Base-by-base conservation (phyloP, 2,797 vertebrate species). In the Chrosomus eos region DNA sequence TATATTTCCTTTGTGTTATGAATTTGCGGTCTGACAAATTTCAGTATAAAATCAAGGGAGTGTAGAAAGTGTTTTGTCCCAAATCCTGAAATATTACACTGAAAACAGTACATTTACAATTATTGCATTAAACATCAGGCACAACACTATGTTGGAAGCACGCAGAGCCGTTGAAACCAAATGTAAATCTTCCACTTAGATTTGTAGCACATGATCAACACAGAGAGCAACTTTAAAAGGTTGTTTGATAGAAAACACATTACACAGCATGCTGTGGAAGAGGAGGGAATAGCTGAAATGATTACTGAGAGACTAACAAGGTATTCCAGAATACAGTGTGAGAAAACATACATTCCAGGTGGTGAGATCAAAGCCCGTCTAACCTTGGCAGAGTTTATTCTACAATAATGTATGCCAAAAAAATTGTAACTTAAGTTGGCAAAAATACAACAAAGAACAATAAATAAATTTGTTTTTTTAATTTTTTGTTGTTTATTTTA, bases 171-270 rank as follows among this genome's bases (percentile, higher is more conserved):
- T 21, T 71, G n/a, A 36, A 55, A 55, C 21, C 3, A 36, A 51
- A 76, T 26, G 38, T 5, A 53, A 55, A 16, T 13, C 36, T 58
- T 76, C 4, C 51, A 76, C 33, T 19, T 38, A 26, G n/a, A 77
- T 60, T 77, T 55, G 53, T 55, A 40, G 36, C 36, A 36, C 19
- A 60, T 60, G 23, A 40, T 36, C 53, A 40, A n/a, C 8, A 67
- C 64, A 77, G 55, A 77, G 53, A 60, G 53, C 13, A 76, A 33
- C 33, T 77, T 77, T 60, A 77, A 77, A 60, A 77, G 14, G 74
- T 60, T 76, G 13, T 58, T 77, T 77, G 74, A 40, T 60, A 77
- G 60, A 77, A 77, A 77, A 28, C 8, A 16, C 53, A 60, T 60
- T 40, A 40, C 74, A 26, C 36, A 43, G 55, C 8, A 13, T 40